Evolutionary conservation across 1,140 invertebrate species (phyloP).

Genomic region (Aradophagus sp.): DNA sequence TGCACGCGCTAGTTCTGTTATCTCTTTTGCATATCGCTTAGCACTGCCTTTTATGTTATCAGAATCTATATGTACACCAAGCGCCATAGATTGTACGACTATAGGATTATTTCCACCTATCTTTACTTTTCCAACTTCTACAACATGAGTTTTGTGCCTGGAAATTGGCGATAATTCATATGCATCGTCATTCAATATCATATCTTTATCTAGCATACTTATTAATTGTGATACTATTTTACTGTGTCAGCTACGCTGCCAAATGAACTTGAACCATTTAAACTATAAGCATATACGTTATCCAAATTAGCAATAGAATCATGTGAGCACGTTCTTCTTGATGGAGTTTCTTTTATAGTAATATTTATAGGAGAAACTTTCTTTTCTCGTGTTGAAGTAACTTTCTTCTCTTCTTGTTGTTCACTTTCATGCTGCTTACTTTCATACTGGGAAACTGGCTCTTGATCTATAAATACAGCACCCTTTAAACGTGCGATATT

Average conservation of each 20-base stretch:
- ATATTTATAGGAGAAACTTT: constrained; percentile 24
- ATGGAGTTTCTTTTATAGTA: constrained; percentile 24
- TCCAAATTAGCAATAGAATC: constrained; percentile 19
- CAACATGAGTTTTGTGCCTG: constrained; percentile 19
- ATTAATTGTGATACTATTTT: constrained; percentile 19
- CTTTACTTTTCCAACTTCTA: constrained; percentile 19
- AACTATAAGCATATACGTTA: constrained; percentile 19
- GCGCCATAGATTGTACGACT: constrained; percentile 17
- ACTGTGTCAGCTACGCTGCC: constrained; percentile 17
- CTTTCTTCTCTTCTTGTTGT: constrained; percentile 20
- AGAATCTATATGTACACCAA: constrained; percentile 20
- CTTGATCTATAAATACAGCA: constrained; percentile 27
- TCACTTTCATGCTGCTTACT: constrained; percentile 21
- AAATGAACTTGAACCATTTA: constrained; percentile 18
- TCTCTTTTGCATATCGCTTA: constrained; percentile 18
- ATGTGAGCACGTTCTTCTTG: constrained; percentile 21
- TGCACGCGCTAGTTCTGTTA: constrained; percentile 33
- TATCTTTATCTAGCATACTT: constrained; percentile 17
- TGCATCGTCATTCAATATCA: constrained; percentile 16
- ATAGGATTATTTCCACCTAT: constrained; percentile 16
- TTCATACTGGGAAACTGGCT: constrained; percentile 25
- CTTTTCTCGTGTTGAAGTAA: constrained; percentile 22
- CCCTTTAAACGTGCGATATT: constrained; percentile 27
- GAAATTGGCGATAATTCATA: constrained; percentile 20
- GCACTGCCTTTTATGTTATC: constrained; percentile 17